These are phyloP conservation scores for Acanthopleura granulata DNA, from an alignment of 2,888 invertebrate genomes.

Conservation along the genomic window DNA sequence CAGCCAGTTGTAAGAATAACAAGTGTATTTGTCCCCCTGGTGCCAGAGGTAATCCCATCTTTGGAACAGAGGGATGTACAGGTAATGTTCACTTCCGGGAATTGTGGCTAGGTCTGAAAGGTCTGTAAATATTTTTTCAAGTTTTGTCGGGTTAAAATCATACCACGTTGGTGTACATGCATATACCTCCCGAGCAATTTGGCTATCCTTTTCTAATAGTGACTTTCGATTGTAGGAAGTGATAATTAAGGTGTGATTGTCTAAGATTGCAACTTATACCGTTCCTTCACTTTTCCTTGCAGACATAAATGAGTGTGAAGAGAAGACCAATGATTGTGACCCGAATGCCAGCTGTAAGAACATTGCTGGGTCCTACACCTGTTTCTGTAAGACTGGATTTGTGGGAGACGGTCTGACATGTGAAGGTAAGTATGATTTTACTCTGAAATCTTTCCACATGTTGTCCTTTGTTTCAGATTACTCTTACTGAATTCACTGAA, in stretches of 20 bases:
- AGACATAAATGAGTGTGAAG: slow-evolving; percentile 7
- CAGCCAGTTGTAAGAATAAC: slow-evolving; percentile 7
- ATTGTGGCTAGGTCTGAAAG: too few relatives aligned
- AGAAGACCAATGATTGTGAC: slow-evolving; percentile 5
- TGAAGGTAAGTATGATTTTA: not conserved
- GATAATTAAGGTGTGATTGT: too few relatives aligned
- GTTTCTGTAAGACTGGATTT: slow-evolving; percentile 6
- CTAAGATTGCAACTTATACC: too few relatives aligned
- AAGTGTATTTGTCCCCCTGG: not conserved
- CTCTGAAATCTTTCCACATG: not conserved
- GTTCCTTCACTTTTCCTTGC: not conserved
- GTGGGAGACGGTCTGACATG: not conserved
- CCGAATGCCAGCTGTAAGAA: slow-evolving; percentile 15
- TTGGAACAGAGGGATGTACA: slow-evolving; percentile 18
- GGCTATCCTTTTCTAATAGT: too few relatives aligned
- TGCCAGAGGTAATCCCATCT: slow-evolving; percentile 3
- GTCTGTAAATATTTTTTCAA: too few relatives aligned
- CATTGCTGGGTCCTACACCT: slow-evolving; percentile 16
- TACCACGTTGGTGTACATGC: too few relatives aligned
- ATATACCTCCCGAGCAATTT: too few relatives aligned
- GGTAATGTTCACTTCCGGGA: slow-evolving; percentile 3
- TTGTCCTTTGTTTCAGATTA: too few relatives aligned
- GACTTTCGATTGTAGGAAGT: too few relatives aligned
- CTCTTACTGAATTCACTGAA: too few relatives aligned
- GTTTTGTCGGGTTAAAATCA: too few relatives aligned